A percentile compares a stretch with the other conserved stretches of the same genome.
phyloP scores from a whole-genome alignment of 2,797 vertebrate species.

The Lithobates pipiens region DNA sequence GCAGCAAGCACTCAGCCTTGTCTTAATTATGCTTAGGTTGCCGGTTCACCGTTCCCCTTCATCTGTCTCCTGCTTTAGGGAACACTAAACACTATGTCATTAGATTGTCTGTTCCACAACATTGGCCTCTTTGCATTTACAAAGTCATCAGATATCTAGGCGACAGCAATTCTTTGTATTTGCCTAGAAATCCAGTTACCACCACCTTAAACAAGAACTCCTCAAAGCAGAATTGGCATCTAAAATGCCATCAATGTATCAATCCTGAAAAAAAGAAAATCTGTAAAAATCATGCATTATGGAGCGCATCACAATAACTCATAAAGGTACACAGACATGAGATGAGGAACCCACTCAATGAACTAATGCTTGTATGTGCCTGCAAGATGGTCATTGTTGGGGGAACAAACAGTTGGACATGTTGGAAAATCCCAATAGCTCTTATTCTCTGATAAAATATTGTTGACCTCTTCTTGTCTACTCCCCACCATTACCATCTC shows the following conservation, averaged over 20 bases:
- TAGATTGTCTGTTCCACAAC: slow-evolving; percentile 85
- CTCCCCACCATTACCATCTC: neutral
- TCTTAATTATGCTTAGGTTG: slow-evolving; percentile 89
- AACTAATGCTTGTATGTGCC: neutral
- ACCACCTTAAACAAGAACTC: neutral
- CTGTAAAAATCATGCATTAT: neutral
- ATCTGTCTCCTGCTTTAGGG: slow-evolving; percentile 86
- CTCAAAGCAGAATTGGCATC: neutral
- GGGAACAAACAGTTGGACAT: too few relatives aligned
- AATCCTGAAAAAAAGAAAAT: neutral
- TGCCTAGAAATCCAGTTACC: slow-evolving; percentile 79
- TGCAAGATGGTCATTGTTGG: neutral
- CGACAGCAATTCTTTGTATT: slow-evolving; percentile 70
- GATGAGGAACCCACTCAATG: neutral
- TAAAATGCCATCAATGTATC: neutral
- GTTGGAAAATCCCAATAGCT: too few relatives aligned
- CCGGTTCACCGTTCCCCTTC: slow-evolving; percentile 82
- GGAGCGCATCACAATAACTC: neutral
- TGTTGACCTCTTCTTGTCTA: neutral
- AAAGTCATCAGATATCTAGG: slow-evolving; percentile 83
- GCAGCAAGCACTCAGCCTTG: slow-evolving; percentile 83
- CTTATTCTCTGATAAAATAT: neutral
- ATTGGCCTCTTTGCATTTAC: slow-evolving; percentile 82
- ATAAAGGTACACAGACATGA: neutral
- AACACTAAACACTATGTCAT: slow-evolving; percentile 88